Percentiles rank a stretch among this genome's conserved stretches.
Evolutionary conservation across 2,888 invertebrate genomes (phyloP).

Genomic region (Cataglyphis livida): DNA sequence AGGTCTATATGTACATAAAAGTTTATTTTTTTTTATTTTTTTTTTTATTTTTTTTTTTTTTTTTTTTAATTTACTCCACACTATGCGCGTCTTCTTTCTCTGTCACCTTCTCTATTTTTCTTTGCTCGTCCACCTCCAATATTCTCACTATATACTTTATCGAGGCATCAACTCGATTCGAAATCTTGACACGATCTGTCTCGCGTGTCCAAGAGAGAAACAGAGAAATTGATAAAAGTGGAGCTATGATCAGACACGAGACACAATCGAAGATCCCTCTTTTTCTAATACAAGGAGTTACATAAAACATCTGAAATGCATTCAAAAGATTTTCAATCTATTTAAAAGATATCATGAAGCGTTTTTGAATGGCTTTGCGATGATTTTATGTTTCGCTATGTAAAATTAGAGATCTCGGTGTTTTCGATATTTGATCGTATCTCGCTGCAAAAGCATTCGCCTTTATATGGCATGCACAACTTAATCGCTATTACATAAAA

Average conservation of each 20-base stretch:
- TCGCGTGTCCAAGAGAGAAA: constrained; percentile 32
- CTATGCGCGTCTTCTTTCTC: neutral
- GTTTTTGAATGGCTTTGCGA: neutral
- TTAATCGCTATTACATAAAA: constrained; percentile 15
- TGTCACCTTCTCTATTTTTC: neutral
- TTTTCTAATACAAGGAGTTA: neutral
- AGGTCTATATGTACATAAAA: constrained; percentile 48
- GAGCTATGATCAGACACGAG: constrained; percentile 5
- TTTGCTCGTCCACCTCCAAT: constrained; percentile 59
- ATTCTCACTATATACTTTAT: constrained; percentile 37
- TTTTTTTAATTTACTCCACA: constrained; percentile 65
- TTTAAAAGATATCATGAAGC: neutral
- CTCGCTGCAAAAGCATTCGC: neutral
- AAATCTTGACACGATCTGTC: constrained; percentile 25
- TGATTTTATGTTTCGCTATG: neutral
- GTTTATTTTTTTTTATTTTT: constrained; percentile 70
- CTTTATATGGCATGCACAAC: neutral
- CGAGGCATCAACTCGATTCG: constrained; percentile 45
- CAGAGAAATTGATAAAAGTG: constrained; percentile 23
- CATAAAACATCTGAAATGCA: neutral
- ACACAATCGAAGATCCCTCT: neutral
- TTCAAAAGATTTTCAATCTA: neutral
- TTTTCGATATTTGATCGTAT: constrained; percentile 3
- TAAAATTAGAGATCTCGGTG: neutral
- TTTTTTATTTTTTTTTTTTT: constrained; percentile 67